Base-by-base conservation (phyloP, 37 sponge, comb jelly and placozoan genomes). In the Chondrosia reniformis region DNA sequence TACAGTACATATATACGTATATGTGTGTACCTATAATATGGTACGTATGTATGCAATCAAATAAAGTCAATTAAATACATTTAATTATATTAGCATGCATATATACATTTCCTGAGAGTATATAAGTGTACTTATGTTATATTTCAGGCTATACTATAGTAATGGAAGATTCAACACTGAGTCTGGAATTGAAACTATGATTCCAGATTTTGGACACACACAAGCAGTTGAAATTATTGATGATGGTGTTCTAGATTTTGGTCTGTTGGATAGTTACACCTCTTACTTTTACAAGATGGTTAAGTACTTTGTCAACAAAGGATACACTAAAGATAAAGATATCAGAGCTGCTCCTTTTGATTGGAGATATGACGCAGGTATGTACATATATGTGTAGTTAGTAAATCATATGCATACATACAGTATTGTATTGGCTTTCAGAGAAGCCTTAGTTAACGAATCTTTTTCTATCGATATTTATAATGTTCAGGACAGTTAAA, bases 301-400 rank as follows among this genome's bases (percentile, higher is more conserved):
- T 30, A 54, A 89, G 30, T 71, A 85, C 52, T 91, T 93, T 84
- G 86, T 79, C 46, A 88, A 77, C 33, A 73, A 76, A 46, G 98
- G 98, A 0, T 94, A 94, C 38, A 46, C 30, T 49, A 81, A 84
- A 57, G 95, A 91, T 12, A 76, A 81, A 63, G 66, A 59, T 56
- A 92, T 97, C 54, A 61, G 88, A 6, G 95, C 88, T 40, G 95
- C 95, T 52, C 95, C 98, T 0, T 97, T 90, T 81, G 98, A 97
- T 67, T 97, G 93, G 95, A 79, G 98, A 61, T 73, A 78, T 21
- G 66, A 92, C 5, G 83, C 89, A 55, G 84, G 94, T 89, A 5
- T n/a, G 44, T 64, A 7, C 32, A 64, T 3, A 8, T 33, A 10
- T 64, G 34, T 64, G 32, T 27, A 25, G 9, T 25, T 9, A 62